These are phyloP conservation scores for Lepisosteus oculatus DNA, from an alignment of 2,113 vertebrate species.

Conservation along the genomic window DNA sequence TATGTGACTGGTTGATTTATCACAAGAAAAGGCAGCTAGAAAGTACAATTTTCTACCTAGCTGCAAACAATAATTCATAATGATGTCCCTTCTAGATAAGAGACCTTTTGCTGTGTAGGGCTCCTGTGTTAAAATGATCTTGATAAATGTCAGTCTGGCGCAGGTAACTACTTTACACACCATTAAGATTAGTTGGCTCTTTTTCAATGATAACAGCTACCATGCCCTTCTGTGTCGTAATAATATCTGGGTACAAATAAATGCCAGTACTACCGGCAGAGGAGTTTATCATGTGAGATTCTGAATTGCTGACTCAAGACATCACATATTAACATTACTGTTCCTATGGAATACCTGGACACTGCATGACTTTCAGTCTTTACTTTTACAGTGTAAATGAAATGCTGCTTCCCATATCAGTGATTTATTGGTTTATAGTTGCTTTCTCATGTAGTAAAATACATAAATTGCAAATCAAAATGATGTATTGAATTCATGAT, in stretches of 20 bases:
- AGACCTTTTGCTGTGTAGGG: constrained; percentile 82
- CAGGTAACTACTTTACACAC: constrained; percentile 99
- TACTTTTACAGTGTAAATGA: constrained; percentile 5
- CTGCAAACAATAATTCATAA: constrained; percentile 99
- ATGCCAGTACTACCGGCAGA: constrained; percentile 66
- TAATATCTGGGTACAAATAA: constrained; percentile 83
- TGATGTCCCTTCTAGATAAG: constrained; percentile 92
- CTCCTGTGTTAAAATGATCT: constrained; percentile 84
- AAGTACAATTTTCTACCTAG: constrained; percentile 99
- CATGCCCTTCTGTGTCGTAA: constrained; percentile 77
- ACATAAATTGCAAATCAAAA: too few species aligned
- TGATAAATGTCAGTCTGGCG: constrained; percentile 92
- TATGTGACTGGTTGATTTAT: constrained; percentile 97
- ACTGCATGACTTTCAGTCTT: neutral
- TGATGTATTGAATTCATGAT: too few species aligned
- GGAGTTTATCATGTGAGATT: constrained; percentile 77
- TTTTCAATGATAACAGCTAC: constrained; percentile 77
- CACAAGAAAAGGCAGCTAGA: constrained; percentile 88
- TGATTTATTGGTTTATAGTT: constrained; percentile 12
- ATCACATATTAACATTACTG: constrained; percentile 73
- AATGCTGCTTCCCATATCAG: neutral
- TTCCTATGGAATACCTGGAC: neutral
- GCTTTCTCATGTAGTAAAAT: too few species aligned
- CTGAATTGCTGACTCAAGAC: constrained; percentile 82
- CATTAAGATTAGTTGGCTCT: constrained; percentile 86